phyloP scores from a whole-genome alignment of 2,797 vertebrate species.

The Sorex maritimensis region DNA sequence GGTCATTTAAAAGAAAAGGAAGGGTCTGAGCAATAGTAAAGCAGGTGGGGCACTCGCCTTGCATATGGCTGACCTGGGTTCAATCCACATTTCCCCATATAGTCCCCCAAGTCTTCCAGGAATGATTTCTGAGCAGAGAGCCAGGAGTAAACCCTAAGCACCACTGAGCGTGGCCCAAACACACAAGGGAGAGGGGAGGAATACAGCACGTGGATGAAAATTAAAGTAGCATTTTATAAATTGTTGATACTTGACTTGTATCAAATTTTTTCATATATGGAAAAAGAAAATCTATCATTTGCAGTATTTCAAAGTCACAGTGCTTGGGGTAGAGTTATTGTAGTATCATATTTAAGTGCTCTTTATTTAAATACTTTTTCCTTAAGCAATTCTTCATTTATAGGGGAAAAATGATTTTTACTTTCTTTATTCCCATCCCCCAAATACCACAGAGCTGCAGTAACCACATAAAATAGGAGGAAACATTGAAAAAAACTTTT shows the following conservation, averaged over 20 bases:
- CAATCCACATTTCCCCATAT: no score
- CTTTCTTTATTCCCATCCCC: background rate
- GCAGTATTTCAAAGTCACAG: background rate
- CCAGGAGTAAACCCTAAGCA: no score
- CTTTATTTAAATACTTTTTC: slow-evolving; percentile 16
- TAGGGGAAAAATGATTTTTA: background rate
- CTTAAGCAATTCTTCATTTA: background rate
- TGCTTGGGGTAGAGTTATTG: background rate
- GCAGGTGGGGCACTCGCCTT: no score
- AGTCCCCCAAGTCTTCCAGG: no score
- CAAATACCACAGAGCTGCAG: background rate
- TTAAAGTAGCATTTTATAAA: background rate
- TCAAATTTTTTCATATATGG: background rate
- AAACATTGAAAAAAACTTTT: background rate
- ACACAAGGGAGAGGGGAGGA: background rate
- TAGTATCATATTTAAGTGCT: background rate
- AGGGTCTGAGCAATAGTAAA: no score
- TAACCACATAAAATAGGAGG: background rate
- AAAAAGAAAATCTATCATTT: background rate
- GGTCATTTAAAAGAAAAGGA: no score
- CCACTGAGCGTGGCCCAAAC: no score
- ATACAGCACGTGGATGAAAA: rapidly evolving
- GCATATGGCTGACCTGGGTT: no score
- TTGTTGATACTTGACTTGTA: background rate
- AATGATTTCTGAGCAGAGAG: no score